Evolutionary conservation across 2,888 invertebrate genomes (phyloP), one percentile per base, ranked within the genome.

Genomic region (Seira sanloemensis): DNA sequence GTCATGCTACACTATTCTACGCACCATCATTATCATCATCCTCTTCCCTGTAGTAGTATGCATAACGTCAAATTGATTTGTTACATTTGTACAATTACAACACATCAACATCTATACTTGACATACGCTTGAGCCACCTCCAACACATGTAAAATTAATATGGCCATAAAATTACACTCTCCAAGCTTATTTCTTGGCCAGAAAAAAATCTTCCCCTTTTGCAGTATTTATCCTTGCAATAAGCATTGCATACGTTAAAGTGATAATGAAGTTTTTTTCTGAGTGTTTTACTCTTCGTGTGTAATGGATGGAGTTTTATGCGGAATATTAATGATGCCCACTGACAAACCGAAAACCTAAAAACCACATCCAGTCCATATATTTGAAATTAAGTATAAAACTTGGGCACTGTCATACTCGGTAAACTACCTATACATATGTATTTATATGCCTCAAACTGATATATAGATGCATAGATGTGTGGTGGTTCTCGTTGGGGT

Each of bases 201-300:
- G 50, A 50, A 50, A 50, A 50, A 12, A 50, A 50, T 50, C 50
- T 50, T 50, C 50, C 50, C 50, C 50, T 50, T 50, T 50, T 50
- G 16, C 2, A 50, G 50, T 50, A 50, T 50, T 50, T 50, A 7
- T 50, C 50, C 50, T 50, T 50, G 50, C 50, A 50, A 50, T 50
- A 50, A 50, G 16, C 50, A 50, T 50, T 50, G 50, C 50, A 50
- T 50, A 50, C 50, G 16, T 50, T 50, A 50, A 2, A 50, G 50
- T 18, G 50, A 7, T 50, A 50, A 12, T 12, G 37, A 37, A 37
- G 4, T 37, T 37, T 37, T 37, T 37, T 37, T 37, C 37, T 37
- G n/a, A n/a, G n/a, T n/a, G n/a, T n/a, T n/a, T n/a, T n/a, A n/a
- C n/a, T n/a, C n/a, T n/a, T n/a, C n/a, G n/a, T n/a, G n/a, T n/a